Evolutionary conservation across 2,113 vertebrate genomes (phyloP).

Genomic region (Rhipidura dahli): DNA sequence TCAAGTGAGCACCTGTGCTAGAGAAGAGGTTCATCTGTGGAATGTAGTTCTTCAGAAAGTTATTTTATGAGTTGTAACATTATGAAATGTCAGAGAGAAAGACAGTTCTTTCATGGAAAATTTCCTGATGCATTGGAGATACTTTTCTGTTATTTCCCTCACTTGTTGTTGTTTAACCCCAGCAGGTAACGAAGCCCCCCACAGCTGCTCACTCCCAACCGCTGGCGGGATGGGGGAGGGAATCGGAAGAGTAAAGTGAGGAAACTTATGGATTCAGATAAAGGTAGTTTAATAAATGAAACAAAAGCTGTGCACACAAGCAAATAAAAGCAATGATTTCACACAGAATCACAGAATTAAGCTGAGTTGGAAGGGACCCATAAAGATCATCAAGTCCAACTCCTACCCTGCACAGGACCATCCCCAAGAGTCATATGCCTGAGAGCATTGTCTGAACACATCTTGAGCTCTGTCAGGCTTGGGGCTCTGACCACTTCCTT

Average conservation of each 20-base stretch:
- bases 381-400: background rate
- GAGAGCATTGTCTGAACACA: background rate
- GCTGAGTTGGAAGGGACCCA: background rate
- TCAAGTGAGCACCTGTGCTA: background rate
- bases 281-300: background rate
- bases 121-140: background rate
- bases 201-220: background rate
- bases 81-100: background rate
- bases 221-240: background rate
- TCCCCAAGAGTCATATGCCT: background rate
- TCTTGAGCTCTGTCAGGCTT: background rate
- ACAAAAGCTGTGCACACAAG: background rate
- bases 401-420: background rate
- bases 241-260: background rate
- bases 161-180: background rate
- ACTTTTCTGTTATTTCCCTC: background rate
- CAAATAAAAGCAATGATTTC: background rate
- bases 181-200: background rate
- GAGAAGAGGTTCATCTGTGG: background rate
- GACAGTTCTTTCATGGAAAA: background rate
- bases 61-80: background rate
- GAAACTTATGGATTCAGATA: background rate
- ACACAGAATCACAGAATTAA: background rate
- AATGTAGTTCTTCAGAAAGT: background rate
- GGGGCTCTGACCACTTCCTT: background rate